Evolutionary conservation across 2,797 vertebrate genomes (phyloP), one percentile per base, ranked within the genome.

Genomic region (Anguilla obscura): DNA sequence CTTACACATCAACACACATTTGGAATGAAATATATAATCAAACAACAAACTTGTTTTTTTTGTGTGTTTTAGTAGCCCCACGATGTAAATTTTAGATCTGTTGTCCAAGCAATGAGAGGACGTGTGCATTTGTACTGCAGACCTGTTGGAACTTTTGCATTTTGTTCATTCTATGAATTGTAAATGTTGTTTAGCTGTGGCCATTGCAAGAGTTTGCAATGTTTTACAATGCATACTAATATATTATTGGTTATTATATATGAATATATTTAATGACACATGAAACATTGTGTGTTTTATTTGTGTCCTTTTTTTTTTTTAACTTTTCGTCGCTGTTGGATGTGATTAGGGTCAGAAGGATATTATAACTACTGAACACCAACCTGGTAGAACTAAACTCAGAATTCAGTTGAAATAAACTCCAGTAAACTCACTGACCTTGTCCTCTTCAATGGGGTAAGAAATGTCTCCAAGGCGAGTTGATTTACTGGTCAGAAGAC

Each of bases 241-340:
- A 99, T 99, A 99, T 99, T 99, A 98, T 66, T 96, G 96, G 97
- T 98, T 98, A 98, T 98, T 98, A 98, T 98, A 98, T 98, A 98
- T 98, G 97, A 98, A 98, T 98, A 98, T 99, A 99, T 99, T 99
- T 99, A 99, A 99, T 98, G 97, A 98, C 97, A 97, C 95, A 94
- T 95, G 94, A 96, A 95, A 97, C 97, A 96, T 97, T 98, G 97
- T 98, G 97, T 96, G 97, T 97, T 97, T 97, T 96, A 93, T 97
- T 97, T 88, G 90, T 93, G 95, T 94, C 93, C 92, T 95, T 93
- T 90, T 74, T 88, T 88, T 86, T 94, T 88, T 89, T 74, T 88
- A 87, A 86, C 84, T 36, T 89, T 93, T 94, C 95, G 94, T 96
- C 93, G 90, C 94, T 94, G 94, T 96, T 98, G 97, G 97, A 95